These are phyloP conservation scores for Allolobophora icterica DNA, from an alignment of 2,888 invertebrate genomes.

Conservation along the genomic window DNA sequence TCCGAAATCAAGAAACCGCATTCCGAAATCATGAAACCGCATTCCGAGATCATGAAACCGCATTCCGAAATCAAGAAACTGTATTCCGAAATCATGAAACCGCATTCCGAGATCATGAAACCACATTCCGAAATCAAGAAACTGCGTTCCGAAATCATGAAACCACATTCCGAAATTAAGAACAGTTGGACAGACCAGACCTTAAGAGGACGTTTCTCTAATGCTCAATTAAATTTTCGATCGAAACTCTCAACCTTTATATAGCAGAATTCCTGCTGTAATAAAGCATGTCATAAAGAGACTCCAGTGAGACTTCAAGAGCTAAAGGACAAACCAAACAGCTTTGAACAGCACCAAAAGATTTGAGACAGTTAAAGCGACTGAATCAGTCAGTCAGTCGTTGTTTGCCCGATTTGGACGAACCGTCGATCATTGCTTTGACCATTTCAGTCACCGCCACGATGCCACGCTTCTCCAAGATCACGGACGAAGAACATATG, in stretches of 20 bases:
- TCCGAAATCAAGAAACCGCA: no score
- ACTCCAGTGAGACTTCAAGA: background rate
- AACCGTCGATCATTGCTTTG: slow-evolving; percentile 21
- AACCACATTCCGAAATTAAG: background rate
- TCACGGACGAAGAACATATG: background rate
- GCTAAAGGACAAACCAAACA: background rate
- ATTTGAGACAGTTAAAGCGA: slow-evolving; percentile 18
- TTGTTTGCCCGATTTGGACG: background rate
- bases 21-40: no score
- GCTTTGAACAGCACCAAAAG: slow-evolving; percentile 23
- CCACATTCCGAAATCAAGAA: no score
- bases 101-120: no score
- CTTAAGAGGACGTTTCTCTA: background rate
- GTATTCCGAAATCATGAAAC: no score
- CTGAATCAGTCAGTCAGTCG: background rate
- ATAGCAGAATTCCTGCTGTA: background rate
- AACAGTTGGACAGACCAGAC: background rate
- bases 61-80: no score
- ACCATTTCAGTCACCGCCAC: slow-evolving; percentile 15
- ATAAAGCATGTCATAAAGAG: background rate
- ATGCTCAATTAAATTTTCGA: background rate
- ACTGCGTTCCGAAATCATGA: no score
- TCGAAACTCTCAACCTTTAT: background rate
- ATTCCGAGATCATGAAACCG: no score
- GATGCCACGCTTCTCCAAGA: slow-evolving; percentile 1